These are phyloP conservation scores for Pocillopora damicornis DNA, from an alignment of 64 coral and sea anemone species.

Conservation along the genomic window DNA sequence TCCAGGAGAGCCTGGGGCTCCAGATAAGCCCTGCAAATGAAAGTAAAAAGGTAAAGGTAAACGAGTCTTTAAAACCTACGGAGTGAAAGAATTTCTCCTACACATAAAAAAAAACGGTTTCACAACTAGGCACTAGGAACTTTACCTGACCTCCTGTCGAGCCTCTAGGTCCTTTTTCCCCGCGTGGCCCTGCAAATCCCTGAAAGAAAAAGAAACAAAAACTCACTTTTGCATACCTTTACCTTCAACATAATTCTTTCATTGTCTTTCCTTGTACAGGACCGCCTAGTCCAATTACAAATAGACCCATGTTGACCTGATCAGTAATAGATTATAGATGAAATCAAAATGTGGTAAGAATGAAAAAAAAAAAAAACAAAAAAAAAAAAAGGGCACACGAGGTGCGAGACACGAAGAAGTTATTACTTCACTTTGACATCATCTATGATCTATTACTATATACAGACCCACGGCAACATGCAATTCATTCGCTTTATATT, in stretches of 20 bases:
- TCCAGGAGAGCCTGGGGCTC: slow-evolving; percentile 37
- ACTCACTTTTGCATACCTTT: background rate
- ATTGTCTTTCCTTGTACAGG: background rate
- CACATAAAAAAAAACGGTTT: background rate
- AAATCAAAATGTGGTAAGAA: too few relatives aligned
- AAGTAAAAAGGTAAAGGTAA: background rate
- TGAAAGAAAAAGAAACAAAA: background rate
- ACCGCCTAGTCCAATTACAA: background rate
- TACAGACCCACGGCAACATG: background rate
- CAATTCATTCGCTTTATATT: background rate
- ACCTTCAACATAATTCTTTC: background rate
- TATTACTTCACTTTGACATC: too few relatives aligned
- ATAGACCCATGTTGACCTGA: too few relatives aligned
- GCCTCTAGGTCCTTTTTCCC: slow-evolving; percentile 49
- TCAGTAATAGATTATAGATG: too few relatives aligned
- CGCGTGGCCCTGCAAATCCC: slow-evolving; percentile 20
- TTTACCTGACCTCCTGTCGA: slow-evolving; percentile 78
- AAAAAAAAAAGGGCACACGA: too few relatives aligned
- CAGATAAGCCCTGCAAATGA: slow-evolving; percentile 37
- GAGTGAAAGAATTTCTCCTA: too few relatives aligned
- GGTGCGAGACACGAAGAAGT: too few relatives aligned
- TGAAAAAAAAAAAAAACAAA: too few relatives aligned
- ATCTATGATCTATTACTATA: too few relatives aligned
- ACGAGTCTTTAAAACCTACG: too few relatives aligned
- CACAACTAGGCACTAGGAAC: slow-evolving; percentile 24